Base-by-base conservation (phyloP, 2,888 invertebrate genomes). In the Napeogenes sylphis region DNA sequence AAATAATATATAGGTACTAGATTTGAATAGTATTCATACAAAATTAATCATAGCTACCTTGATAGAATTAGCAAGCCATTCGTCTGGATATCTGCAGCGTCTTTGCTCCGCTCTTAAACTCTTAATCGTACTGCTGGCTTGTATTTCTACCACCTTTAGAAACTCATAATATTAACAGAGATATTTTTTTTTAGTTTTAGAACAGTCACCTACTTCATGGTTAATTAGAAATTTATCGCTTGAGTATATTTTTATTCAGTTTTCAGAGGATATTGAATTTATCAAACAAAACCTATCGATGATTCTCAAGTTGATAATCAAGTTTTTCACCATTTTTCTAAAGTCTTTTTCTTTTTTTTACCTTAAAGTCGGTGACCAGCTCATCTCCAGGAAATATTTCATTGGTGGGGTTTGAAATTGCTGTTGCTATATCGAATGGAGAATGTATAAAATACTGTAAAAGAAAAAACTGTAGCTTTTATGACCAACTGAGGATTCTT, bases 371-470 rank as follows among this genome's bases (percentile, higher is more conserved):
- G 2, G 87, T 84, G 8, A 86, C 76, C 0, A 89, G 74, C 56
- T 90, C 90, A 64, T 89, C 85, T 0, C 87, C 90, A 0, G 85
- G 81, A 64, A 74, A 64, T 2, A 91, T 81, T 60, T 85, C 85
- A 0, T 87, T 87, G 0, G 88, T 89, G 0, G 86, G 84, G 58
- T 89, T 89, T 2, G 90, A 90, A 13, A 87, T 85, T 0, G 89
- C 85, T 0, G 90, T 90, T 0, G 91, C 90, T 59, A 92, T 86
- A 69, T 92, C 92, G 66, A 77, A 90, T 0, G 92, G 91, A 1
- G 91, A 91, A 68, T 92, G 92, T 2, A 92, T 81, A 72, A 90
- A 92, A 69, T 88, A 92, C 92, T 92, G 81, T 0, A 75, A 75
- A 57, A 33, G 59, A 64, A 56, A 55, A 21, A 55, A 13, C 12